These are phyloP conservation scores for Sphecodes monilicornis DNA, from an alignment of 2,888 invertebrate genomes.

Conservation along the genomic window DNA sequence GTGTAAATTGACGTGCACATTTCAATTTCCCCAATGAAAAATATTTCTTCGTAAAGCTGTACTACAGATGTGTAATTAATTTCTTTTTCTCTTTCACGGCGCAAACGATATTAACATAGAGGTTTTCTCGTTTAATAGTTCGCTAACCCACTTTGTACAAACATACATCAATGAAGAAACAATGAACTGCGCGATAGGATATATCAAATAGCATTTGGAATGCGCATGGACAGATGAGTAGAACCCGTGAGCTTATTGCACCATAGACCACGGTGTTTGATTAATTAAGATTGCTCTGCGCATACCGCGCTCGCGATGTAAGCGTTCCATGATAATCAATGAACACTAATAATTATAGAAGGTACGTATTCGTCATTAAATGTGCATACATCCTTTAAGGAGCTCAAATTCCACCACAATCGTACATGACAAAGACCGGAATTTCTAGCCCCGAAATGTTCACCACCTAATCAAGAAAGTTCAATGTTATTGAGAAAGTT, in stretches of 20 bases:
- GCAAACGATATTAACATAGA: not conserved
- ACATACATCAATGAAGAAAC: conserved; percentile 37
- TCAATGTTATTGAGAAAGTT: not conserved
- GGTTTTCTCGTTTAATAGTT: not conserved
- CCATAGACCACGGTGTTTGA: conserved; percentile 36
- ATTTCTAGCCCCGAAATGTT: not conserved
- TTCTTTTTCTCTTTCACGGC: not conserved
- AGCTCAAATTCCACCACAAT: conserved; percentile 22
- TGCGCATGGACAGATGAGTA: conserved; percentile 1
- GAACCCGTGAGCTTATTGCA: conserved; percentile 42
- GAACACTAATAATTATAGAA: conserved; percentile 53
- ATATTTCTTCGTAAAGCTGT: not conserved
- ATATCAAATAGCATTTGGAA: conserved; percentile 28
- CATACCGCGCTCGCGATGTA: conserved; percentile 37
- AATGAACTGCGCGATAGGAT: conserved; percentile 6
- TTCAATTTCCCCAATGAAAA: not conserved
- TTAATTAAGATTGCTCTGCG: conserved; percentile 49
- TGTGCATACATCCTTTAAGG: conserved; percentile 26
- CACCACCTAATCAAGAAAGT: not conserved
- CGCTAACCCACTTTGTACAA: not conserved
- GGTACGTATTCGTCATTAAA: conserved; percentile 33
- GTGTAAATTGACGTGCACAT: not conserved
- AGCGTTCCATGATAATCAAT: conserved; percentile 52
- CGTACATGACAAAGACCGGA: not conserved
- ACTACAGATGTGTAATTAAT: not conserved